Evolutionary conservation across 1,140 invertebrate genomes (phyloP), one percentile per base, ranked within the genome.

Genomic region (Halesus radiatus): DNA sequence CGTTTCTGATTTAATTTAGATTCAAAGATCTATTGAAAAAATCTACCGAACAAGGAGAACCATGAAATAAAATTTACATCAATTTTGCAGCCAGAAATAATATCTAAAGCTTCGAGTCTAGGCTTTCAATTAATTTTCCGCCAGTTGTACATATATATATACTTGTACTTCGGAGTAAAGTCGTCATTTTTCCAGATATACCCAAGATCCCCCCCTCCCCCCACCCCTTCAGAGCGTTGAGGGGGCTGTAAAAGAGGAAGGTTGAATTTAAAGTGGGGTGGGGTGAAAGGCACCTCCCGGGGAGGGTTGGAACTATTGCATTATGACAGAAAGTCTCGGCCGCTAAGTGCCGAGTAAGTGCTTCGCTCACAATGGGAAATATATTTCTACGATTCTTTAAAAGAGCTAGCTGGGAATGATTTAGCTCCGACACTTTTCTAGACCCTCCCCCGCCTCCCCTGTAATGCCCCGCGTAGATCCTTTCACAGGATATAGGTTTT

Each of bases 341-440:
- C 75, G 77, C 79, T 80, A 79, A 83, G 82, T 83, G 82, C 82
- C 66, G 79, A 23, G 78, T 80, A 83, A 83, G 82, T 83, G 82
- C 82, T 83, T 60, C 81, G n/a, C 79, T 83, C 82, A 80, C 82
- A 83, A 83, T 83, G 76, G 79, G 73, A 76, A 75, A 81, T 75
- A 79, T 79, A 83, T 80, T 83, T 83, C 80, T 80, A 78, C 79
- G 79, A 78, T 83, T 83, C 82, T 83, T 83, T 80, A 83, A 83
- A 83, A 79, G 81, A 76, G 60, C 72, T 53, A 29, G 68, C 53
- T 58, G n/a, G 50, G 78, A 80, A 79, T 83, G 82, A 83, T 83
- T 83, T 83, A 83, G 76, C 56, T 64, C 60, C 58, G 76, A 75
- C 79, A 60, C 68, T 73, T 75, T 68, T 64, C 68, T 58, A 20